Base-by-base conservation (phyloP, 2,888 invertebrate genomes). In the Sclerodermus sp. region DNA sequence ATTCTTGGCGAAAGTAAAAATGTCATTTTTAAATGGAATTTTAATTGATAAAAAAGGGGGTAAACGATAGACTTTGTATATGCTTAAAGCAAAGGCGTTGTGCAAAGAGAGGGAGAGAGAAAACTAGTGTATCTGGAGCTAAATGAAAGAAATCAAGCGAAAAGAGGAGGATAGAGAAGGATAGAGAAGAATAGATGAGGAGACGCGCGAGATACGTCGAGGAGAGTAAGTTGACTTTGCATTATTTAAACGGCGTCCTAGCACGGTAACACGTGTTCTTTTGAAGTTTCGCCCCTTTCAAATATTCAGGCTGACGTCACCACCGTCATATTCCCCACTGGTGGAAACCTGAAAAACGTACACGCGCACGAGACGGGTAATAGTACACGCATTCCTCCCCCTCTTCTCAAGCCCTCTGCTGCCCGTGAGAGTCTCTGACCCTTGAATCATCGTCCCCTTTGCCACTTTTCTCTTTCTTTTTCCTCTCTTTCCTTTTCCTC, bases 301-400 rank as follows among this genome's bases (percentile, higher is more conserved):
- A 77, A 77, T 76, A 77, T 76, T 77, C 74, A 77, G 60, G 65
- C 70, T 74, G 71, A 76, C 76, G 75, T 76, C 75, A 76, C 73
- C 76, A 71, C 74, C 74, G 73, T 74, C 74, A 73, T 73, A 70
- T 68, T 52, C 64, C 69, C 61, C 68, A 58, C 54, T 50, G 57
- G 67, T 62, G 66, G 65, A 68, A 69, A 59, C 66, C 63, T 64
- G 68, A 66, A 61, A 67, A 69, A 66, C 68, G 57, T 58, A 59
- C 57, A 52, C n/a, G 57, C 60, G 55, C 44, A 16, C 44, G 53
- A 44, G 23, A 23, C 23, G 8, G 4, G 23, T 8, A 5, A 23
- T 23, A 60, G 54, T 56, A 58, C 56, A 47, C 51, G n/a, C 43
- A 9, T 16, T 47, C 29, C 30, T 46, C 40, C 31, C 45, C 45